Conservation (phyloP, 2,888 invertebrate genomes). For the Eupithecia subfuscata region DNA sequence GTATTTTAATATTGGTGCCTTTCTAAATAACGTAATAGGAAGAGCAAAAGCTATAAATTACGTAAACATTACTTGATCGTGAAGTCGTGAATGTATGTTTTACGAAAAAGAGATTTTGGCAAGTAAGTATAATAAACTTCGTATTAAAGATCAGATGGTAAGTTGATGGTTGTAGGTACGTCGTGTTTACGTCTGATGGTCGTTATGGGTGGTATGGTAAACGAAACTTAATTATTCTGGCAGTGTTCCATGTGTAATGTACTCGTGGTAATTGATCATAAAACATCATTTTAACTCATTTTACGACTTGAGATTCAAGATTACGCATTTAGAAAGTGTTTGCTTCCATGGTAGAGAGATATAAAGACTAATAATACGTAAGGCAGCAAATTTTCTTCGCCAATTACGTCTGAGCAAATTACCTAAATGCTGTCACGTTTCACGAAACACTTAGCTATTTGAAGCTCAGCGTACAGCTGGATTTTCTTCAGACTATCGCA, state of each 20-base stretch:
- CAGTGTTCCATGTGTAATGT: slow-evolving; percentile 50
- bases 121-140: slow-evolving; percentile 23
- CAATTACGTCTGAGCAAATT: not conserved
- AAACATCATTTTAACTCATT: slow-evolving; percentile 48
- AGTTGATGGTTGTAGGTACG: slow-evolving; percentile 24
- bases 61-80: slow-evolving; percentile 21
- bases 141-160: slow-evolving; percentile 18
- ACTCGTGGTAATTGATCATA: slow-evolving; percentile 52
- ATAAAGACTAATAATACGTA: not conserved
- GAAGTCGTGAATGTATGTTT: slow-evolving; percentile 20
- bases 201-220: slow-evolving; percentile 37
- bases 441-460: not conserved
- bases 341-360: not conserved
- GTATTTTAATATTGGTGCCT: slow-evolving; percentile 12
- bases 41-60: slow-evolving; percentile 17
- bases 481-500: not conserved
- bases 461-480: not conserved
- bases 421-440: not conserved
- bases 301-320: slow-evolving; percentile 39
- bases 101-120: slow-evolving; percentile 21
- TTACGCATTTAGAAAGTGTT: slow-evolving; percentile 39
- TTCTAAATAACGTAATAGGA: slow-evolving; percentile 21
- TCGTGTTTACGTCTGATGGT: slow-evolving; percentile 30
- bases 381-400: not conserved
- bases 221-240: slow-evolving; percentile 45